Base-by-base conservation (phyloP, 1,140 invertebrate species). In the Tetranychus urticae region DNA sequence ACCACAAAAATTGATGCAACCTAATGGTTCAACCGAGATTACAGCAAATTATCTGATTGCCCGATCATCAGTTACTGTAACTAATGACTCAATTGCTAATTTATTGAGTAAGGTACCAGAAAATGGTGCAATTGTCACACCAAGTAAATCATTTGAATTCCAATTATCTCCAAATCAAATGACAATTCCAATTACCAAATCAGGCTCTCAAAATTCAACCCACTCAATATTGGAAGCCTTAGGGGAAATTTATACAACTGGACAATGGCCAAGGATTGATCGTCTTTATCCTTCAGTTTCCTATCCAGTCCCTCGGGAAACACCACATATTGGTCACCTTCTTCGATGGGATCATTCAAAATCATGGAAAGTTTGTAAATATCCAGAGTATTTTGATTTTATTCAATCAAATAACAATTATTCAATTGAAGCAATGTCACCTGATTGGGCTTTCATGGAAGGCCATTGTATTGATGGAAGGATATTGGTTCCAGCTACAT, bases 1-100 rank as follows among this genome's bases (percentile, higher is more conserved):
- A 92, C 66, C 80, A 81, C 1, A 78, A 79, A 65, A 73, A 74
- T 64, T 76, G 80, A 39, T 87, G 84, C 67, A 84, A 89, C 64
- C 63, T 76, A 59, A 80, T 84, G 67, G 72, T 93, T 65, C 79
- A 80, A 58, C 82, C 88, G 2, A 92, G 89, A 14, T 97, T 92
- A 71, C 88, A 97, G 88, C 92, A 1, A 94, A 96, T 76, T 97
- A 97, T 72, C 75, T 96, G 47, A 76, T 92, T 14, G 87, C 84
- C 42, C 81, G 85, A 35, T 93, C 0, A 56, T 64, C 58, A 80
- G 80, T 67, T 70, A 78, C 64, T 86, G 90, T 68, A 87, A 83
- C 34, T 67, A 93, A 46, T 70, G 78, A 62, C 81, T 88, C 68
- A 75, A 97, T 5, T 91, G 90, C 23, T 23, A 6, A 79, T 80